These are phyloP conservation scores for Phymastichus coffea DNA, from an alignment of 1,140 invertebrate species.

Conservation along the genomic window DNA sequence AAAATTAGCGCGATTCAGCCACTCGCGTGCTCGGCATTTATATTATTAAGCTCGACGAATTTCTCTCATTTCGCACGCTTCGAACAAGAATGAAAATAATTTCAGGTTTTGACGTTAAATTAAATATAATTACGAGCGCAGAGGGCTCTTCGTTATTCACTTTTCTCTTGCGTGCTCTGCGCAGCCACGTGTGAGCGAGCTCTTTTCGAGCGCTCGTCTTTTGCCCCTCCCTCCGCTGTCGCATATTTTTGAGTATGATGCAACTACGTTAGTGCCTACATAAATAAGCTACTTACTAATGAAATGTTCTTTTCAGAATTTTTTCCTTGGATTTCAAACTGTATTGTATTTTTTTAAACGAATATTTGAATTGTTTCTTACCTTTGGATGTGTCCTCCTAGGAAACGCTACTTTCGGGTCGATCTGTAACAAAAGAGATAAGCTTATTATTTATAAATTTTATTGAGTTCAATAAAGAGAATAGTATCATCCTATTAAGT, in stretches of 20 bases:
- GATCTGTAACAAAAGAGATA: constrained; percentile 77
- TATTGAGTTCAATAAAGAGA: too few species aligned
- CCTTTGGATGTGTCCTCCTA: constrained; percentile 97
- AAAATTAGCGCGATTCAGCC: constrained; percentile 54
- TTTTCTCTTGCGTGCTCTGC: constrained; percentile 11
- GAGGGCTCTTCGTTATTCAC: constrained; percentile 42
- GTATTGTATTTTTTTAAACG: too few species aligned
- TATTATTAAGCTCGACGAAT: constrained; percentile 50
- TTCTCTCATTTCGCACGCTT: too few species aligned
- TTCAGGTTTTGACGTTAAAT: constrained; percentile 43
- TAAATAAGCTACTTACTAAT: too few species aligned
- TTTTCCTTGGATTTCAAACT: too few species aligned
- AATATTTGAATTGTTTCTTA: too few species aligned
- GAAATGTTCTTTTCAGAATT: too few species aligned
- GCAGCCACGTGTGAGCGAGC: constrained; percentile 20
- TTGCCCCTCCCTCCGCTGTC: too few species aligned
- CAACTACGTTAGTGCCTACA: too few species aligned
- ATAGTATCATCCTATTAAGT: too few species aligned
- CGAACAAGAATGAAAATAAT: constrained; percentile 42
- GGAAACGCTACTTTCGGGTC: constrained; percentile 99
- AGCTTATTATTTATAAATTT: too few species aligned
- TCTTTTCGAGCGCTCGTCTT: background rate
- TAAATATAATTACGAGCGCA: constrained; percentile 40
- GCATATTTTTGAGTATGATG: too few species aligned
- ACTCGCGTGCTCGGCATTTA: constrained; percentile 48